phyloP scores from a whole-genome alignment of 2,888 invertebrate species.

The Eulithis testata region DNA sequence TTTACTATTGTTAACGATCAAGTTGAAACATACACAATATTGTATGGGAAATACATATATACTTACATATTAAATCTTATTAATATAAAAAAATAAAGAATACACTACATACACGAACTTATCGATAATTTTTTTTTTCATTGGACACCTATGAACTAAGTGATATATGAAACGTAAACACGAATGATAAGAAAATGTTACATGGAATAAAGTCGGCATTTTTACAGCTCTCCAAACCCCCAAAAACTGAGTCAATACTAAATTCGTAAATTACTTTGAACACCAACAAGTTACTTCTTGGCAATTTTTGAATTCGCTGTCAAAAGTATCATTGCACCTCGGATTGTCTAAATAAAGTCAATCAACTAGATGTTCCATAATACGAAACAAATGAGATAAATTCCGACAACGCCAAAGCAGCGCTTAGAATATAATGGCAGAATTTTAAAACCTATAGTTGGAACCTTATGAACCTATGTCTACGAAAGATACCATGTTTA shows the following conservation, averaged over 20 bases:
- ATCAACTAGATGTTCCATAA: background rate
- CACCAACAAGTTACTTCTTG: background rate
- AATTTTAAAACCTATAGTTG: too few relatives aligned
- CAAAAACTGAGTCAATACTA: slow-evolving; percentile 17
- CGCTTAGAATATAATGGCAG: too few relatives aligned
- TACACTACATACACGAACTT: slow-evolving; percentile 6
- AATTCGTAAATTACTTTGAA: slow-evolving; percentile 17
- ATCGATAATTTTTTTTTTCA: slow-evolving; percentile 3
- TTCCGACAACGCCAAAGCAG: too few relatives aligned
- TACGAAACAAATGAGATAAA: slow-evolving; percentile 15
- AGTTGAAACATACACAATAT: background rate
- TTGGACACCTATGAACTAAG: slow-evolving; percentile 14
- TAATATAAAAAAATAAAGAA: background rate
- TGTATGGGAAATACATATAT: background rate
- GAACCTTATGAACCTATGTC: too few relatives aligned
- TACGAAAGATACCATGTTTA: too few relatives aligned
- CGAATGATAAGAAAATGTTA: slow-evolving; percentile 19
- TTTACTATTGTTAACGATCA: slow-evolving; percentile 9
- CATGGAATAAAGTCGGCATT: slow-evolving; percentile 18
- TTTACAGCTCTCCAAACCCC: slow-evolving; percentile 7
- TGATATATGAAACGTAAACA: slow-evolving; percentile 24
- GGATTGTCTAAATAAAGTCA: slow-evolving; percentile 7
- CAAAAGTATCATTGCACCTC: slow-evolving; percentile 16
- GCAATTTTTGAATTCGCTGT: background rate
- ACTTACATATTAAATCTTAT: background rate